These are phyloP conservation scores for Hirtodrosophila confusa DNA, from an alignment of 2,888 invertebrate species.

Conservation along the genomic window DNA sequence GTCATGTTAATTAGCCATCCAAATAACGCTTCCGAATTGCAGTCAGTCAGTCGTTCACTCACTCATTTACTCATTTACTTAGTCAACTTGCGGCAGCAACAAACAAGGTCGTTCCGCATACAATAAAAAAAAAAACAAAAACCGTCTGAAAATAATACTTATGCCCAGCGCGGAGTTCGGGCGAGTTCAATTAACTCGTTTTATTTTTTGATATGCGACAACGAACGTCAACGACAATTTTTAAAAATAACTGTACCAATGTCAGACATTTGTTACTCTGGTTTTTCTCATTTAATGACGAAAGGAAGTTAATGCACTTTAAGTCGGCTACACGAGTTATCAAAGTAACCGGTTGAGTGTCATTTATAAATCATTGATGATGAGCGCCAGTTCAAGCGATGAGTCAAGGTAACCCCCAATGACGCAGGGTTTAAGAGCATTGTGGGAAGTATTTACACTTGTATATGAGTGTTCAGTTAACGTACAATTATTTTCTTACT, in stretches of 20 bases:
- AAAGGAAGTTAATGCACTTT: conserved; percentile 72
- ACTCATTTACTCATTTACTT: conserved; percentile 26
- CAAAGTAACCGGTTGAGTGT: conserved; percentile 45
- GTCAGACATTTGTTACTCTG: conserved; percentile 42
- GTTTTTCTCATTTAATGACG: conserved; percentile 39
- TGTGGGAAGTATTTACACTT: conserved; percentile 14
- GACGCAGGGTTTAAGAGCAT: conserved; percentile 10
- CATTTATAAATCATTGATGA: conserved; percentile 26
- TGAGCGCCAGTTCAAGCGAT: conserved; percentile 52
- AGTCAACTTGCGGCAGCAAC: conserved; percentile 44
- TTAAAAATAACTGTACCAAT: conserved; percentile 74
- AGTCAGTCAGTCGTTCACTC: conserved; percentile 37
- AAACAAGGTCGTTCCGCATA: conserved; percentile 71
- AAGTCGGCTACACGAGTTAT: conserved; percentile 27
- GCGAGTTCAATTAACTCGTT: conserved; percentile 74
- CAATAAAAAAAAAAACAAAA: background rate
- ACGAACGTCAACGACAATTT: conserved; percentile 43
- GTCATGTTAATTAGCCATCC: conserved; percentile 55
- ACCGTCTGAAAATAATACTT: conserved; percentile 21
- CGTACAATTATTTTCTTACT: too few species aligned
- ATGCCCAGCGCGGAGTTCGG: conserved; percentile 26
- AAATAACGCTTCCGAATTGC: conserved; percentile 57
- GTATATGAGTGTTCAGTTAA: background rate
- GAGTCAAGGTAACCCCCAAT: conserved; percentile 61
- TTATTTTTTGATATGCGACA: conserved; percentile 23